phyloP scores from a whole-genome alignment of 2,888 invertebrate genomes.

The Aspidiotus rigidus region DNA sequence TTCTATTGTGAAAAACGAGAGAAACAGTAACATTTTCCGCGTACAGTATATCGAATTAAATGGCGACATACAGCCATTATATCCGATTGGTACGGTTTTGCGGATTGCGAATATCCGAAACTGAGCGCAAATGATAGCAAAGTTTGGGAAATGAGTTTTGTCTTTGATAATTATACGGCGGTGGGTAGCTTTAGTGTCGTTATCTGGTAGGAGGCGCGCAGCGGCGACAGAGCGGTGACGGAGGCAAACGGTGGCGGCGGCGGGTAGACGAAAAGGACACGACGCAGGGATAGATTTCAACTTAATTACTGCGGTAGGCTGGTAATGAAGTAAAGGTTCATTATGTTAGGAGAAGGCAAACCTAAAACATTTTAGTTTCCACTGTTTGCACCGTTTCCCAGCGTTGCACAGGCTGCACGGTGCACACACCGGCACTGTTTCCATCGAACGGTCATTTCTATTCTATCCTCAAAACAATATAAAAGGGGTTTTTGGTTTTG shows the following conservation, averaged over 20 bases:
- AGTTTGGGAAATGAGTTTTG: slow-evolving; percentile 33
- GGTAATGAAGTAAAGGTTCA: slow-evolving; percentile 33
- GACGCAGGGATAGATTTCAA: slow-evolving; percentile 31
- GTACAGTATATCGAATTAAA: slow-evolving; percentile 23
- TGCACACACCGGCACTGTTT: slow-evolving; percentile 21
- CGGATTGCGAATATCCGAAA: slow-evolving; percentile 32
- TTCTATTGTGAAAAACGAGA: slow-evolving; percentile 25
- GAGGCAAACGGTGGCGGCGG: slow-evolving; percentile 2
- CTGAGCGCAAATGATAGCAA: slow-evolving; percentile 31
- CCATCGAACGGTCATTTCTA: slow-evolving; percentile 28
- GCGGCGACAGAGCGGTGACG: slow-evolving; percentile 12
- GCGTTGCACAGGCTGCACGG: slow-evolving; percentile 19
- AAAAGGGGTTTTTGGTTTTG: slow-evolving; percentile 22
- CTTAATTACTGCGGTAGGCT: slow-evolving; percentile 33
- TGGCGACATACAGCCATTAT: slow-evolving; percentile 32
- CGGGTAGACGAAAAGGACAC: slow-evolving; percentile 8
- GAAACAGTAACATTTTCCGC: slow-evolving; percentile 29
- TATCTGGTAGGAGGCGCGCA: slow-evolving; percentile 19
- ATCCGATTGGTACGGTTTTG: slow-evolving; percentile 32
- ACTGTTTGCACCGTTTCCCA: neutral
- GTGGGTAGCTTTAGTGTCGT: slow-evolving; percentile 30
- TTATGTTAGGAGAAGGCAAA: slow-evolving; percentile 32
- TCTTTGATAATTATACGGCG: slow-evolving; percentile 32
- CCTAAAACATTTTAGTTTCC: slow-evolving; percentile 24
- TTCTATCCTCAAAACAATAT: slow-evolving; percentile 27